Percentiles rank a stretch among this genome's conserved stretches.
phyloP scores from a whole-genome alignment of 2,797 vertebrate genomes.

The Sandelia bainsii region DNA sequence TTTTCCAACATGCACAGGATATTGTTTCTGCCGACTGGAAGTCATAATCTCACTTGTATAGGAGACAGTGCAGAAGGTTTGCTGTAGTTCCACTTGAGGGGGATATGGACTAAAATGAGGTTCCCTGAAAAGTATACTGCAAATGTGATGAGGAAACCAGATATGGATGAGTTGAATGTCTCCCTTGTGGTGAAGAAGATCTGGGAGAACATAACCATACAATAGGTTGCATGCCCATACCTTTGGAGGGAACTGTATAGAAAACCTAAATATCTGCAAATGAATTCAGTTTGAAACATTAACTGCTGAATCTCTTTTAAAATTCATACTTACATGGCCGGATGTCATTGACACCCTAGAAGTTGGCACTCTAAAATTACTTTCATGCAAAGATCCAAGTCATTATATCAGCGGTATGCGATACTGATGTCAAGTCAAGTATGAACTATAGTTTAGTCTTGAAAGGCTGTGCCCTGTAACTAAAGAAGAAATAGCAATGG shows the following conservation, averaged over 20 bases:
- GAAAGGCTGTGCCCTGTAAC: slow-evolving; percentile 26
- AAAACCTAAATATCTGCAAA: neutral
- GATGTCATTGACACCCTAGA: slow-evolving; percentile 59
- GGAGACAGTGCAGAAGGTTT: slow-evolving; percentile 40
- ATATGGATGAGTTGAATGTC: slow-evolving; percentile 55
- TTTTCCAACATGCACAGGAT: slow-evolving; percentile 19
- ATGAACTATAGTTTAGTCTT: slow-evolving; percentile 10
- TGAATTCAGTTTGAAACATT: slow-evolving; percentile 10
- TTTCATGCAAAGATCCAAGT: slow-evolving; percentile 64
- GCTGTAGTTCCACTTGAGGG: slow-evolving; percentile 48
- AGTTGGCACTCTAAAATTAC: slow-evolving; percentile 63
- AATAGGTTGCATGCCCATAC: slow-evolving; percentile 25
- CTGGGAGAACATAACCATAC: slow-evolving; percentile 47
- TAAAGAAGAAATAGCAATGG: slow-evolving; percentile 25
- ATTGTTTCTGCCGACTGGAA: slow-evolving; percentile 38
- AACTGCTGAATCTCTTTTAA: slow-evolving; percentile 12
- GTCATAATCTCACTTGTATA: slow-evolving; percentile 39
- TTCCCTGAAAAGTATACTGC: slow-evolving; percentile 36
- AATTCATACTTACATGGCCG: slow-evolving; percentile 24
- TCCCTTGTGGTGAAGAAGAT: slow-evolving; percentile 54
- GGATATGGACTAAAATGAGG: slow-evolving; percentile 48
- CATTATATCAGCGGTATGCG: slow-evolving; percentile 64
- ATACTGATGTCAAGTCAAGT: slow-evolving; percentile 15
- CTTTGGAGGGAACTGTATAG: slow-evolving; percentile 14
- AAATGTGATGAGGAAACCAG: slow-evolving; percentile 75